Conservation (phyloP, 2,113 vertebrate species). For the Corvus moneduloides region DNA sequence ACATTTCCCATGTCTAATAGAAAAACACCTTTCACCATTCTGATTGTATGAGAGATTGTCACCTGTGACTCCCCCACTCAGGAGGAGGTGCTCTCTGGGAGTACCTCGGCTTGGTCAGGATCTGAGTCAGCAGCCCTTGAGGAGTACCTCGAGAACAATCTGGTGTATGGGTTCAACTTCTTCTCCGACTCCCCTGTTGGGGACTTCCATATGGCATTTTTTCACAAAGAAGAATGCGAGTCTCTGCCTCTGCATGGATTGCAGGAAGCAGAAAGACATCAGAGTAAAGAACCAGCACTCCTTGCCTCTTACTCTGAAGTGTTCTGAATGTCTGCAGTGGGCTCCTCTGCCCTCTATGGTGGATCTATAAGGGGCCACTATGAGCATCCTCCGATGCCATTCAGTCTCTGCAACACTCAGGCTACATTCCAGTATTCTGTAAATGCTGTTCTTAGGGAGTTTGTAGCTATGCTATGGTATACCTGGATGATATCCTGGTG, state of each 20-base stretch:
- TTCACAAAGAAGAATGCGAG: background rate
- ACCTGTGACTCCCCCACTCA: background rate
- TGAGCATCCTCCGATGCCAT: background rate
- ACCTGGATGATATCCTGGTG: background rate
- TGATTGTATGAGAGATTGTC: background rate
- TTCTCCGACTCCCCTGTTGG: background rate
- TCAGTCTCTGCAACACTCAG: background rate
- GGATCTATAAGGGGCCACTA: background rate
- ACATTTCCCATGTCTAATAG: background rate
- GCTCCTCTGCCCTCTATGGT: fast-evolving
- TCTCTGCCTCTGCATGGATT: background rate
- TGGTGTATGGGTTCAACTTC: background rate
- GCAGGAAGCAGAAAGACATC: background rate
- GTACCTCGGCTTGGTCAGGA: background rate
- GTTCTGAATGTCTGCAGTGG: background rate
- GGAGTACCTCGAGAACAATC: background rate
- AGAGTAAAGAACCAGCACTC: background rate
- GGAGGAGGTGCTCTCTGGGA: background rate
- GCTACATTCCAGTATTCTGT: background rate
- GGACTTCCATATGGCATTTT: background rate
- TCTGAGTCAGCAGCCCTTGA: background rate
- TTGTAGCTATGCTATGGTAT: background rate
- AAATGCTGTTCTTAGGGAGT: background rate
- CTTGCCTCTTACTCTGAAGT: background rate
- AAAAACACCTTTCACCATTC: background rate